Evolutionary conservation across 2,113 vertebrate species (phyloP).

Genomic region (Podarcis muralis): DNA sequence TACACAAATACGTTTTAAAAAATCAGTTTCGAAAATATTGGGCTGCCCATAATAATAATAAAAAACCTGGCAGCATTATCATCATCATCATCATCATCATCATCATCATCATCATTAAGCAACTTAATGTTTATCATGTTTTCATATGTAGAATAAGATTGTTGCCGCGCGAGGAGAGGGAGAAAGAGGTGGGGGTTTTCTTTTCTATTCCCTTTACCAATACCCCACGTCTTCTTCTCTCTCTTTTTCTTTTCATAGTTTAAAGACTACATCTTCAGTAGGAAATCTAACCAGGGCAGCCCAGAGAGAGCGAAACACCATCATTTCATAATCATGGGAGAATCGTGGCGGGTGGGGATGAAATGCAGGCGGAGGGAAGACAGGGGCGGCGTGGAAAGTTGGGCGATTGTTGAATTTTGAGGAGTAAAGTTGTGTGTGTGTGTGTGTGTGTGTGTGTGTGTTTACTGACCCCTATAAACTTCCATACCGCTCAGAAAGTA

Average conservation of each 20-base stretch:
- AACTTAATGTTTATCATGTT: slow-evolving; percentile 41
- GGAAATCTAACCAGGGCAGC: slow-evolving; percentile 18
- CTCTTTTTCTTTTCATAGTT: slow-evolving; percentile 40
- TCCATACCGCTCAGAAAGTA: not conserved
- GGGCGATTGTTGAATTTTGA: not conserved
- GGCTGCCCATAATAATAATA: not conserved
- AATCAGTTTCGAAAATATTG: slow-evolving; percentile 61
- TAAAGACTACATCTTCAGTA: slow-evolving; percentile 66
- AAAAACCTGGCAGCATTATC: too few species aligned
- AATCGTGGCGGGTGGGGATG: not conserved
- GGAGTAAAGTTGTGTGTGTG: not conserved
- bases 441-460: not conserved
- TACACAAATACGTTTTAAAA: slow-evolving; percentile 30
- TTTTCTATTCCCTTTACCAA: not conserved
- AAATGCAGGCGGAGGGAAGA: not conserved
- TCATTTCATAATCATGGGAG: slow-evolving; percentile 16
- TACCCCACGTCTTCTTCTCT: rapidly evolving
- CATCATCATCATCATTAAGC: not conserved
- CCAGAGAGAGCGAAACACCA: slow-evolving; percentile 30
- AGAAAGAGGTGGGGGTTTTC: not conserved
- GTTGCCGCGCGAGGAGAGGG: slow-evolving; percentile 51
- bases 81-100: too few species aligned
- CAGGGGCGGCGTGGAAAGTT: not conserved
- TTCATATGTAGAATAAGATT: slow-evolving; percentile 61
- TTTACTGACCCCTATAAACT: not conserved